phyloP scores from a whole-genome alignment of 1,140 invertebrate genomes.

The Coenobita brevimanus region DNA sequence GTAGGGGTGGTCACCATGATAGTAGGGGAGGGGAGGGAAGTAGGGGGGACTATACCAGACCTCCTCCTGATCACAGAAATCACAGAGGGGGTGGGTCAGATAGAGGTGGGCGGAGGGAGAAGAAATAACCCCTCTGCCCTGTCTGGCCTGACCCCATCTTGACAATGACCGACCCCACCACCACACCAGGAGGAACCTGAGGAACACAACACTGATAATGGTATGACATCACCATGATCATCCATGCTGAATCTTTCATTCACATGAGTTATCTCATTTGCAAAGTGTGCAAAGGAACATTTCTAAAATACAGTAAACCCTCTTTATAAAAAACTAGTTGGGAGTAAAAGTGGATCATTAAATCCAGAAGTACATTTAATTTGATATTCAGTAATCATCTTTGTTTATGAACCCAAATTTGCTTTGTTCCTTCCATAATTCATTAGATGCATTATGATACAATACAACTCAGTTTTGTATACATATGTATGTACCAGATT shows the following conservation, averaged over 20 bases:
- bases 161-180: conserved; percentile 25
- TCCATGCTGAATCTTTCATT: not conserved
- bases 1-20: conserved; percentile 37
- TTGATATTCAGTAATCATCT: too few relatives aligned
- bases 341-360: too few relatives aligned
- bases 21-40: conserved; percentile 17
- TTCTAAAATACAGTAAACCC: too few relatives aligned
- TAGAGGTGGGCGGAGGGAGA: conserved; percentile 48
- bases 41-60: conserved; percentile 35
- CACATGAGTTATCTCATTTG: not conserved
- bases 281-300: not conserved
- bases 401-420: too few relatives aligned
- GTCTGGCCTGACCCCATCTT: conserved; percentile 6
- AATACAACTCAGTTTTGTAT: too few relatives aligned
- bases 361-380: too few relatives aligned
- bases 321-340: too few relatives aligned
- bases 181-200: conserved; percentile 17
- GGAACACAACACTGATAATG: not conserved
- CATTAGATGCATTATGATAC: too few relatives aligned
- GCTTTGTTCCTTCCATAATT: too few relatives aligned
- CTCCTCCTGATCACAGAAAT: conserved; percentile 38
- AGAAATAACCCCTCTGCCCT: conserved; percentile 28
- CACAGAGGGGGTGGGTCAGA: conserved; percentile 51
- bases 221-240: not conserved
- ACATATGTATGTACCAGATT: too few relatives aligned